Percentiles rank a stretch among this genome's conserved stretches.
Evolutionary conservation across 2,888 invertebrate species (phyloP).

Genomic region (Sinopyrophorus schimmeli): DNA sequence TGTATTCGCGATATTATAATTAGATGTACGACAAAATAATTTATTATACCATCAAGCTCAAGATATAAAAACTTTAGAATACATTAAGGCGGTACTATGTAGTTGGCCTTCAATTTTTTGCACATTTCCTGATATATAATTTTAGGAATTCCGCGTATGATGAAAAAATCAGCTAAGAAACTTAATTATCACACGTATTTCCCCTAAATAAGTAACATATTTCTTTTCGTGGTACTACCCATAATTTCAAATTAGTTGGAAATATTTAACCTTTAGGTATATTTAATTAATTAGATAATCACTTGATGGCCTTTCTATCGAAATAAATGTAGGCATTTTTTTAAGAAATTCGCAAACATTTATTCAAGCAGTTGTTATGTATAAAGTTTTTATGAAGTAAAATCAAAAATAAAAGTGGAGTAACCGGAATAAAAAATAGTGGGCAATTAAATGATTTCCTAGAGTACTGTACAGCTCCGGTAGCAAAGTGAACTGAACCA

Average conservation of each 20-base stretch:
- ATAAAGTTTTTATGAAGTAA: background rate
- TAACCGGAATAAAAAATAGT: conserved; percentile 2
- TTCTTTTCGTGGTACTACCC: no score
- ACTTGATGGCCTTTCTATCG: no score
- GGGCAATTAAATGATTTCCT: conserved; percentile 7
- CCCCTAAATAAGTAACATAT: no score
- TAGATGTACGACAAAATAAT: no score
- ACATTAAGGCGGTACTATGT: conserved; percentile 6
- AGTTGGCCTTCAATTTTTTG: conserved; percentile 21
- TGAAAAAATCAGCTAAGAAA: background rate
- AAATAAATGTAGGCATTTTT: no score
- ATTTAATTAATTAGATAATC: no score
- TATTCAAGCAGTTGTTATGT: background rate
- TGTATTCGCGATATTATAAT: no score
- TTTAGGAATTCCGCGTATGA: conserved; percentile 12
- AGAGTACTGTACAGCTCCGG: conserved; percentile 7
- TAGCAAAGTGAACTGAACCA: conserved; percentile 38
- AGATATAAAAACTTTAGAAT: conserved; percentile 4
- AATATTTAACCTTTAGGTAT: no score
- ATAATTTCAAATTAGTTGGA: no score
- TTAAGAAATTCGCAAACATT: conserved; percentile 4
- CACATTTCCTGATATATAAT: conserved; percentile 16
- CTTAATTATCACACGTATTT: no score
- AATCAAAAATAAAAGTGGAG: background rate
- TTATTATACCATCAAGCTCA: no score